Conservation (phyloP, 1,140 invertebrate species). For the Orchestia grillus region DNA sequence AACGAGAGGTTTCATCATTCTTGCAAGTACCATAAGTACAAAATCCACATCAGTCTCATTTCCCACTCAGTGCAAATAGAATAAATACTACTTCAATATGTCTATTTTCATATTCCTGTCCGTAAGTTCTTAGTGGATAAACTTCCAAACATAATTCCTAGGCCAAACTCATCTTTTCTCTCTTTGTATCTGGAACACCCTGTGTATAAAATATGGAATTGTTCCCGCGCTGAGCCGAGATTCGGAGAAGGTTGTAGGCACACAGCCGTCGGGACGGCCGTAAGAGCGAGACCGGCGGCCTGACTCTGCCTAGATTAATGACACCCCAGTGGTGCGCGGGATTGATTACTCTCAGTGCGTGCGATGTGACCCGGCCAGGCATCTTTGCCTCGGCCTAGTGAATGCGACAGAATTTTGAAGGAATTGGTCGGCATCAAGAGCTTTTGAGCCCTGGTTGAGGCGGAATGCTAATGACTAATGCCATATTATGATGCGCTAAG, state of each 20-base stretch:
- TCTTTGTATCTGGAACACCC: neutral
- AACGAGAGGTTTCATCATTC: too few species aligned
- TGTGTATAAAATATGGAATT: neutral
- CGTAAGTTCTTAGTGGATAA: neutral
- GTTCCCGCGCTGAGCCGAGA: neutral
- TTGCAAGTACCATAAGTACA: neutral
- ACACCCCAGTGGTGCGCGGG: neutral
- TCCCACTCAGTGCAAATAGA: too few species aligned
- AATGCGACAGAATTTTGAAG: neutral
- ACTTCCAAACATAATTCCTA: too few species aligned
- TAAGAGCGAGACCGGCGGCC: neutral
- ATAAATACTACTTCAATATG: neutral
- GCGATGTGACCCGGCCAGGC: conserved; percentile 19
- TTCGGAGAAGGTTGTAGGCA: neutral
- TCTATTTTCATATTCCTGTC: neutral
- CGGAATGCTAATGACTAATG: neutral
- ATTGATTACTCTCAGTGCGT: conserved; percentile 39
- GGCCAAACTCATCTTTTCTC: neutral
- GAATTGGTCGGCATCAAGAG: neutral
- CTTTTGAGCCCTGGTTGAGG: neutral
- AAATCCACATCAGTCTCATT: neutral
- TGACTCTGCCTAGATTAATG: conserved; percentile 46
- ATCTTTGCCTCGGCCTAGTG: neutral
- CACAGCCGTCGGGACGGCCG: neutral
- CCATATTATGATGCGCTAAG: too few species aligned